Evolutionary conservation across 2,113 vertebrate species (phyloP).

Genomic region (Indri indri): DNA sequence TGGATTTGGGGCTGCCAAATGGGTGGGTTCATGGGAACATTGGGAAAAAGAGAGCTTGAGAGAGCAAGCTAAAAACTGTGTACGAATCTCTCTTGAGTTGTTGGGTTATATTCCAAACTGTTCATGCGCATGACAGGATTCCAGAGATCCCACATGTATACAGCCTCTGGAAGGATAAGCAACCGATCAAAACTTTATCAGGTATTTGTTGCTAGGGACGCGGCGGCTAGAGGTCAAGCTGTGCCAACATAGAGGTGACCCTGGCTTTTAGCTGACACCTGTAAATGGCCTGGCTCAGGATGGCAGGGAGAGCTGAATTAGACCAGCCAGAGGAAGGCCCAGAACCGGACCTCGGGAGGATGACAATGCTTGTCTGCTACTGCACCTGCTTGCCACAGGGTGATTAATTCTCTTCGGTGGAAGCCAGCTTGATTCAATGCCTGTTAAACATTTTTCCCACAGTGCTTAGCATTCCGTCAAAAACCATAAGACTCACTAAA

Average conservation of each 20-base stretch:
- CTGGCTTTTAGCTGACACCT: no score
- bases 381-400: no score
- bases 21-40: no score
- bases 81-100: fast-evolving
- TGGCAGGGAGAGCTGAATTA: no score
- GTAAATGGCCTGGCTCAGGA: background rate
- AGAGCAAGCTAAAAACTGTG: background rate
- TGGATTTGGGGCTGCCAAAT: background rate
- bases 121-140: no score
- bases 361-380: no score
- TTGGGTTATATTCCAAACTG: no score
- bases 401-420: background rate
- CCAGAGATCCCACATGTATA: background rate
- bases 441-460: background rate
- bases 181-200: background rate
- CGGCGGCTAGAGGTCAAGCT: background rate
- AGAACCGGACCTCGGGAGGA: no score
- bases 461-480: background rate
- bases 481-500: background rate
- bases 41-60: no score
- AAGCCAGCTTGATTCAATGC: background rate
- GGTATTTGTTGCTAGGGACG: no score
- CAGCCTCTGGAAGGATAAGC: no score
- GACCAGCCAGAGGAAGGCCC: background rate
- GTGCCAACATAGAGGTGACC: background rate